These are phyloP conservation scores for Argynnis bischoffii DNA, from an alignment of 2,888 invertebrate genomes.

Conservation along the genomic window DNA sequence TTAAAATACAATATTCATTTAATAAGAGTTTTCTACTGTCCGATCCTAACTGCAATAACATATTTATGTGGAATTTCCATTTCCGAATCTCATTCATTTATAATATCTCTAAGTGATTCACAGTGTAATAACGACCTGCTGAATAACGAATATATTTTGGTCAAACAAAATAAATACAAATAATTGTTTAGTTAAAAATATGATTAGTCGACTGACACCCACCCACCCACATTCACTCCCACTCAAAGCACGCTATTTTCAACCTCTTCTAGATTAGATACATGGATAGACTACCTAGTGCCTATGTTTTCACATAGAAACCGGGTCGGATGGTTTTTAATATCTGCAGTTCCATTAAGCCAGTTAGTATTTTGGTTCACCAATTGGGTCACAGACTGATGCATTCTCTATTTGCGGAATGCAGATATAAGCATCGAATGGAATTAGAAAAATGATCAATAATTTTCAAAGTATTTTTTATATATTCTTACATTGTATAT, in stretches of 20 bases:
- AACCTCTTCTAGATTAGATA: constrained; percentile 48
- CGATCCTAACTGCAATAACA: background rate
- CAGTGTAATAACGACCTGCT: background rate
- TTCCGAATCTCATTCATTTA: constrained; percentile 9
- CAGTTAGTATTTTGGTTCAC: constrained; percentile 48
- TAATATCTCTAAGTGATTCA: constrained; percentile 5
- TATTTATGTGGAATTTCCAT: constrained; percentile 1
- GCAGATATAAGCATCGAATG: constrained; percentile 30
- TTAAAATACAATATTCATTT: background rate
- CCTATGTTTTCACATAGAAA: constrained; percentile 48
- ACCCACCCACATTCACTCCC: constrained; percentile 46
- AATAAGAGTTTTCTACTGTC: background rate
- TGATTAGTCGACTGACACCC: constrained; percentile 45
- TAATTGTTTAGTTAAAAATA: constrained; percentile 47
- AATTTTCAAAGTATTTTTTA: too few relatives aligned
- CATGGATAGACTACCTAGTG: constrained; percentile 47
- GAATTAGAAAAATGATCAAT: constrained; percentile 15
- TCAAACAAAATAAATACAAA: constrained; percentile 24
- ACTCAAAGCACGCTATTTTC: constrained; percentile 59
- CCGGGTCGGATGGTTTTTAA: constrained; percentile 54
- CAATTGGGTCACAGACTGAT: constrained; percentile 45
- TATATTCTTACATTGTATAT: background rate
- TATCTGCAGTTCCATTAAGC: constrained; percentile 46
- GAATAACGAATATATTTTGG: background rate
- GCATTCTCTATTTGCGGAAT: constrained; percentile 41